Percentiles rank a stretch among this genome's conserved stretches.
These are phyloP conservation scores for Tetragnatha montana DNA, from an alignment of 2,888 invertebrate genomes.

Conservation along the genomic window DNA sequence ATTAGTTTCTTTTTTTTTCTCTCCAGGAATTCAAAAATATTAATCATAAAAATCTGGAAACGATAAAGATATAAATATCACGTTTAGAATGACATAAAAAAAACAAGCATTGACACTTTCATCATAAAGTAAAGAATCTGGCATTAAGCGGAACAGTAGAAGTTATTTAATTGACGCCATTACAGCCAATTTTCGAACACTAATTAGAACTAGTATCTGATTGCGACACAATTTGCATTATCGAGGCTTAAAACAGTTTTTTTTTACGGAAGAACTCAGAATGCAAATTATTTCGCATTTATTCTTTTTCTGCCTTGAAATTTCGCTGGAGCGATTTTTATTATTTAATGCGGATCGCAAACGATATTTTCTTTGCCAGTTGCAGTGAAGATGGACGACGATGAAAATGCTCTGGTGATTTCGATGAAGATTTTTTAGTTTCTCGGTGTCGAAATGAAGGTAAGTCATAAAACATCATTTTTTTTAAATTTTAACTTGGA, in stretches of 20 bases:
- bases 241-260: not conserved
- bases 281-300: not conserved
- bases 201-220: slow-evolving; percentile 44
- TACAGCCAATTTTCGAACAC: slow-evolving; percentile 44
- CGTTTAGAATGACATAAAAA: not conserved
- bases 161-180: slow-evolving; percentile 41
- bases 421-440: not conserved
- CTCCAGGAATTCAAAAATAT: not conserved
- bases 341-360: not conserved
- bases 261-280: slow-evolving; percentile 4
- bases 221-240: slow-evolving; percentile 27
- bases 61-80: not conserved
- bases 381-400: not conserved
- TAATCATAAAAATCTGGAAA: not conserved
- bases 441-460: not conserved
- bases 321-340: slow-evolving; percentile 14
- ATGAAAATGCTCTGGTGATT: not conserved
- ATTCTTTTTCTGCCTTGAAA: not conserved
- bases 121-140: not conserved
- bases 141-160: not conserved
- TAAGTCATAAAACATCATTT: not conserved
- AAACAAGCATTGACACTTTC: not conserved
- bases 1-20: no score
- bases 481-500: not conserved
- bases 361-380: not conserved